Evolutionary conservation across 2,113 vertebrate genomes (phyloP).

Genomic region (Phaethornis superciliosus): DNA sequence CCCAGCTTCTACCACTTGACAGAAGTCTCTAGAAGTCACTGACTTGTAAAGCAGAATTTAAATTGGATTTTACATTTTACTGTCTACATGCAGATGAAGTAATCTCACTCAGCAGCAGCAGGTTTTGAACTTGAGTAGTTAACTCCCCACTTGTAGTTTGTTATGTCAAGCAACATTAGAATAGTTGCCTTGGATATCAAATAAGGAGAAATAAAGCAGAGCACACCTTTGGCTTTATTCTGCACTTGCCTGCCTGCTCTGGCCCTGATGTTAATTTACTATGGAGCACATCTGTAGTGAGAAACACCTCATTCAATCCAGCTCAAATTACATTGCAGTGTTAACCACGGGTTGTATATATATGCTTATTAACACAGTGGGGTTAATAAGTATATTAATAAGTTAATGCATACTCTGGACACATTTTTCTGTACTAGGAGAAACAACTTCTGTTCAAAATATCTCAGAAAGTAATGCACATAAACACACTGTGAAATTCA

Average conservation of each 20-base stretch:
- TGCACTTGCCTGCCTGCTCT: neutral
- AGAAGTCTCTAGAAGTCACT: neutral
- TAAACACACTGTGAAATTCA: neutral
- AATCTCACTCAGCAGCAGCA: neutral
- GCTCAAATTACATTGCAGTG: neutral
- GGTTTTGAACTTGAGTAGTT: neutral
- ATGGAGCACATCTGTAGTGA: neutral
- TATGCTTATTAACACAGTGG: neutral
- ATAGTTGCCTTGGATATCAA: neutral
- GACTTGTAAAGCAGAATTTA: neutral
- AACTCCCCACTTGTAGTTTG: neutral
- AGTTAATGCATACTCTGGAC: neutral
- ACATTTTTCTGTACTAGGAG: neutral
- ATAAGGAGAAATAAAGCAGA: neutral
- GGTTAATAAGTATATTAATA: too few relatives aligned
- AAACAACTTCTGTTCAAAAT: neutral
- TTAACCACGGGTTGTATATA: neutral
- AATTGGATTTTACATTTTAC: neutral
- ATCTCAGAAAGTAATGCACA: neutral
- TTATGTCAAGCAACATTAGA: neutral
- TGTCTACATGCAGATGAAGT: rapidly evolving
- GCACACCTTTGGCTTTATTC: neutral
- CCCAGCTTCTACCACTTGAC: neutral
- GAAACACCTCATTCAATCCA: neutral
- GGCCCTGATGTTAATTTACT: neutral